Conservation (phyloP, 2,113 vertebrate genomes). For the Forbesichthys agassizii region DNA sequence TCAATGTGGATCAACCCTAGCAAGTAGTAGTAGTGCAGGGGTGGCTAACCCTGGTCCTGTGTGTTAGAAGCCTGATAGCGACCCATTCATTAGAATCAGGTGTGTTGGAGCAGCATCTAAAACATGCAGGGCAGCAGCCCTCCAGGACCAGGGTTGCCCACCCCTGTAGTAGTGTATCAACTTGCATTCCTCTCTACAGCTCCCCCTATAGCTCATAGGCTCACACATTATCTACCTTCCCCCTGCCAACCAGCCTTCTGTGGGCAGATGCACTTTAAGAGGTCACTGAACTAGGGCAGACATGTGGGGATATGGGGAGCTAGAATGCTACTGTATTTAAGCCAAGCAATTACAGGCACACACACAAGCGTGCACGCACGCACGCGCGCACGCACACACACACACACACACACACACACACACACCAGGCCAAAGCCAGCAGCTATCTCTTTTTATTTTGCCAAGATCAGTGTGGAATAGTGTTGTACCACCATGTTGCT, state of each 20-base stretch:
- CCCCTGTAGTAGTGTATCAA: not conserved
- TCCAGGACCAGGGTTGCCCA: no score
- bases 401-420: conserved; percentile 24
- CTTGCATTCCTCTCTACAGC: not conserved
- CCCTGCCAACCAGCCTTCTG: no score
- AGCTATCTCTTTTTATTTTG: conserved; percentile 58
- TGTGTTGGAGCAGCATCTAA: no score
- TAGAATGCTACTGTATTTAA: conserved; percentile 18
- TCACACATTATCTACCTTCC: not conserved
- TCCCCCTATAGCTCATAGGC: not conserved
- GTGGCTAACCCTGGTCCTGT: no score
- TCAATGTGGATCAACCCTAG: no score
- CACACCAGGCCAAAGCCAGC: conserved; percentile 9
- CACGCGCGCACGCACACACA: not conserved
- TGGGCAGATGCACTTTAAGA: no score
- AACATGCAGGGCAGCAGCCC: no score
- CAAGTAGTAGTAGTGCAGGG: no score
- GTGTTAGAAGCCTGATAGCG: no score
- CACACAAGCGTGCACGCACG: not conserved
- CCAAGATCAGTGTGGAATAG: conserved; percentile 57
- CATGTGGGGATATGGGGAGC: no score
- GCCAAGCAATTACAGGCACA: conserved; percentile 60
- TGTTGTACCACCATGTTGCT: conserved; percentile 42
- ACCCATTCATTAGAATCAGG: no score
- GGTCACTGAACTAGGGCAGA: no score